Conservation (phyloP, 2,113 vertebrate species). For the Dicrurus megarhynchus region DNA sequence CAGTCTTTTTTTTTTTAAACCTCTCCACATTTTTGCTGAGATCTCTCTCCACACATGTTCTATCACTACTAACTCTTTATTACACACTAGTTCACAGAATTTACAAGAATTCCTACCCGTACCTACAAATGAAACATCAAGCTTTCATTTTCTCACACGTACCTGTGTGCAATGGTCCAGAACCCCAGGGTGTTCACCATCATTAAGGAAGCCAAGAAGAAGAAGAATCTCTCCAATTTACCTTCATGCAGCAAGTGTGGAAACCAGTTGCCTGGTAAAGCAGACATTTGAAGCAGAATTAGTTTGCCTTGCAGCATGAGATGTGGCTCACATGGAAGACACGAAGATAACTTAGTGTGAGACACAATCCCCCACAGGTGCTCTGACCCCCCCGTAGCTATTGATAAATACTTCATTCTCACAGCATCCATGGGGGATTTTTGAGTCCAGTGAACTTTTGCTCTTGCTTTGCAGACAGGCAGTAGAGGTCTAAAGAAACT, state of each 20-base stretch:
- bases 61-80: neutral
- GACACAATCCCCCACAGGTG: neutral
- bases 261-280: constrained; percentile 85
- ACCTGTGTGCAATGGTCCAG: constrained; percentile 88
- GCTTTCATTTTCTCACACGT: neutral
- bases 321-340: neutral
- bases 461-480: neutral
- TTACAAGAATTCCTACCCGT: neutral
- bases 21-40: neutral
- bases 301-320: neutral
- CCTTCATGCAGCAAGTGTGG: constrained; percentile 84
- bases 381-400: neutral
- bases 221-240: constrained; percentile 90
- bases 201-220: constrained; percentile 84
- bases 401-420: neutral
- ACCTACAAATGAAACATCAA: neutral
- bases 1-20: neutral
- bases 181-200: constrained; percentile 81
- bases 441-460: neutral
- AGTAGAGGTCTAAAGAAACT: neutral
- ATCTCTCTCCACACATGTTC: neutral
- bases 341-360: neutral
- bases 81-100: neutral
- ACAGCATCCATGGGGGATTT: neutral
- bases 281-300: constrained; percentile 37